These are phyloP conservation scores for Tinamus guttatus DNA, from an alignment of 2,113 vertebrate genomes.

Conservation along the genomic window DNA sequence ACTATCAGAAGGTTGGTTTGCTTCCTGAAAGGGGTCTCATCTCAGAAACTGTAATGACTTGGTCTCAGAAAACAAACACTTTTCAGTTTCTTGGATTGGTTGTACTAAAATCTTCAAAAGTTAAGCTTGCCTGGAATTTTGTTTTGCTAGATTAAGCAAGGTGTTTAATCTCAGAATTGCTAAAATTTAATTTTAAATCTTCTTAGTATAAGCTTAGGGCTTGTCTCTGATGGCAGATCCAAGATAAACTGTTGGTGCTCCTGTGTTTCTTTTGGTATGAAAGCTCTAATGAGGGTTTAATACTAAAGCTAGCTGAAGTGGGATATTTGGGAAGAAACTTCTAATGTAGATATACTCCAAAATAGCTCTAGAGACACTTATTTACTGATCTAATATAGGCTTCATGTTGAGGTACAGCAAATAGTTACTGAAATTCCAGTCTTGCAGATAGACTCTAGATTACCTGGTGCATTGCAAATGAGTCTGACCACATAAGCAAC, in stretches of 20 bases:
- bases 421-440: neutral
- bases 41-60: neutral
- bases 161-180: neutral
- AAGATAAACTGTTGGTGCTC: neutral
- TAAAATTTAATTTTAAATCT: neutral
- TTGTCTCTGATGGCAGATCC: neutral
- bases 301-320: neutral
- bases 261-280: neutral
- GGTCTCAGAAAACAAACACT: neutral
- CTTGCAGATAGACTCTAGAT: neutral
- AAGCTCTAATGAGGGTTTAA: neutral
- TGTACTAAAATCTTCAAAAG: neutral
- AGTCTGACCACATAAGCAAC: neutral
- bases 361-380: neutral
- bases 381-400: neutral
- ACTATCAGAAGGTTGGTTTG: constrained; percentile 96
- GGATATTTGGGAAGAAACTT: neutral
- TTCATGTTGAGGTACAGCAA: neutral
- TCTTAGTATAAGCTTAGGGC: neutral
- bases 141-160: neutral
- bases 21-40: neutral
- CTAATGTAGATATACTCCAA: neutral
- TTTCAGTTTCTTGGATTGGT: neutral
- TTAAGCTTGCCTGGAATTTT: neutral
- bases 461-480: neutral